Percentiles rank a stretch among this genome's conserved stretches.
Evolutionary conservation across 2,113 vertebrate species (phyloP).

Genomic region (Alethe diademata): DNA sequence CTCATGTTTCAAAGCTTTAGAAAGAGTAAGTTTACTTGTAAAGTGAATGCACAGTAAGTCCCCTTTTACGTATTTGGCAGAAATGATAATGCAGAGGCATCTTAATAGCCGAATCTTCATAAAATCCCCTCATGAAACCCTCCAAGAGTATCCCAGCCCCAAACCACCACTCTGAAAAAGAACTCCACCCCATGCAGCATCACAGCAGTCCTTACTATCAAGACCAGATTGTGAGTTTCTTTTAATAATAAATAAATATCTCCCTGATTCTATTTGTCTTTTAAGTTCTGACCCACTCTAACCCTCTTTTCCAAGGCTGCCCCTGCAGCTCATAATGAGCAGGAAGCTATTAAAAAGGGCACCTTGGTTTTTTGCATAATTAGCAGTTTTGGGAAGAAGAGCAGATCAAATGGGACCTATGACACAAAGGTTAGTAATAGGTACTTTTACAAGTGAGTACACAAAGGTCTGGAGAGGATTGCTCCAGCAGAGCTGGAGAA

Average conservation of each 20-base stretch:
- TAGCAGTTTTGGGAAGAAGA: background rate
- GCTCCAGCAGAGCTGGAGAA: background rate
- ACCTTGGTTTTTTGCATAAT: background rate
- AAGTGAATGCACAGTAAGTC: background rate
- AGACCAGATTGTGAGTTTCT: fast-evolving
- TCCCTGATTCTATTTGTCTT: background rate
- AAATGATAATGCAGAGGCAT: background rate
- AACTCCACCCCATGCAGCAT: fast-evolving
- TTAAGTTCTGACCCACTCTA: background rate
- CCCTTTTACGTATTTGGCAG: background rate
- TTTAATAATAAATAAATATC: background rate
- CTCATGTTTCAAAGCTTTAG: background rate
- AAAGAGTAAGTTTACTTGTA: background rate
- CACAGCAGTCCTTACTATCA: background rate
- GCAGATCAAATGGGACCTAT: background rate
- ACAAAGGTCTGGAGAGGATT: background rate
- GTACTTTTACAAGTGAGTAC: background rate
- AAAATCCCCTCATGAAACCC: conserved; percentile 20
- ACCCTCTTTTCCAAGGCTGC: background rate
- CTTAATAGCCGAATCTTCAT: background rate
- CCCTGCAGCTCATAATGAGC: background rate
- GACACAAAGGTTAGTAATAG: background rate
- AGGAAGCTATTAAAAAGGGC: background rate
- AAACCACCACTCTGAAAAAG: background rate
- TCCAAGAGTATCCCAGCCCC: background rate